Percentiles rank a stretch among this genome's conserved stretches.
phyloP scores from a whole-genome alignment of 2,888 invertebrate genomes.

The Caenorhabditis sp. region DNA sequence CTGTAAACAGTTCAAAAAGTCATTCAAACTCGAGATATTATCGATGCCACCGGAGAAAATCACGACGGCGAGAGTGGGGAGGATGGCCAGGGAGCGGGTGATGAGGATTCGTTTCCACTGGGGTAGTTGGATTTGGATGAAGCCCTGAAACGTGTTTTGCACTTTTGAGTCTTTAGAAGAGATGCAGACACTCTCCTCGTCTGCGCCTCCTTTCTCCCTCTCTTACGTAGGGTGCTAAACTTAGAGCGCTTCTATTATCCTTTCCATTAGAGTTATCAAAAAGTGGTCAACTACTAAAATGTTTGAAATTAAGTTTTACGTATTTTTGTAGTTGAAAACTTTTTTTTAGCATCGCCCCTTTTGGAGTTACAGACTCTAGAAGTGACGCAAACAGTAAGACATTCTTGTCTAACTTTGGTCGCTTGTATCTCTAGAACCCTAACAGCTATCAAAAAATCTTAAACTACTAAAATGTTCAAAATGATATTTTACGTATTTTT shows the following conservation, averaged over 20 bases:
- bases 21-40: constrained; percentile 87
- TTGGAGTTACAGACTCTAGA: neutral
- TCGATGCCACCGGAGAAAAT: constrained; percentile 82
- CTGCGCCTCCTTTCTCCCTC: too few species aligned
- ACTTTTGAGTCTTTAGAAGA: neutral
- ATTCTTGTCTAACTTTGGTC: neutral
- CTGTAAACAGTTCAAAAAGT: constrained; percentile 89
- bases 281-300: neutral
- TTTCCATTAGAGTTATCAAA: neutral
- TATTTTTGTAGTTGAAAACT: too few species aligned
- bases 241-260: too few species aligned
- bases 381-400: too few species aligned
- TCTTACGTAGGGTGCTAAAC: too few species aligned
- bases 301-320: too few species aligned
- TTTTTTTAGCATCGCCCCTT: too few species aligned
- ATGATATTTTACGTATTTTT: constrained; percentile 86
- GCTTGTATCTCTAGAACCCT: neutral
- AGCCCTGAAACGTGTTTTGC: constrained; percentile 88
- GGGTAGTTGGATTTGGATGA: constrained; percentile 90
- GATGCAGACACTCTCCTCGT: neutral
- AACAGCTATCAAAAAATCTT: too few species aligned
- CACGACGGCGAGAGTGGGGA: constrained; percentile 85
- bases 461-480: constrained; percentile 87
- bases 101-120: constrained; percentile 92
- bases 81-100: constrained; percentile 89